These are phyloP conservation scores for Miichthys miiuy DNA, from an alignment of 2,797 vertebrate genomes.

Conservation along the genomic window DNA sequence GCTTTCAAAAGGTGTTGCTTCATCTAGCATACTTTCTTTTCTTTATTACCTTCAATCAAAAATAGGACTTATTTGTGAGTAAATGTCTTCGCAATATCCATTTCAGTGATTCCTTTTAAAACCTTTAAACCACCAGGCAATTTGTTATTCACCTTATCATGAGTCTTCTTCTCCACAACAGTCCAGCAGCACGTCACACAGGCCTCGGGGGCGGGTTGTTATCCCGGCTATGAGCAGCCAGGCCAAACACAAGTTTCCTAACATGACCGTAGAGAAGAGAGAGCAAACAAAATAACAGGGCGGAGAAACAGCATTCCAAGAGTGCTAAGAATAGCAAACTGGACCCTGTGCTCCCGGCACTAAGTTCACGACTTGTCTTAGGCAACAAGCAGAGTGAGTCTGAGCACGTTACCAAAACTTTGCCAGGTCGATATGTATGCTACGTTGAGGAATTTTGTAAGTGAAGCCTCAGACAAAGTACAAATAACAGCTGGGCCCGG, in stretches of 20 bases:
- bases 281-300: slow-evolving; percentile 83
- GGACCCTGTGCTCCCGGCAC: slow-evolving; percentile 75
- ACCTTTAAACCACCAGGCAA: slow-evolving; percentile 14
- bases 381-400: slow-evolving; percentile 65
- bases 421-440: slow-evolving; percentile 39
- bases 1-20: background rate
- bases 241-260: slow-evolving; percentile 73
- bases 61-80: background rate
- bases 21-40: background rate
- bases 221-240: slow-evolving; percentile 53
- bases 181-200: slow-evolving; percentile 43
- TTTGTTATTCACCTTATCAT: slow-evolving; percentile 55
- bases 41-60: background rate
- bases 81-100: slow-evolving; percentile 11
- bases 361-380: slow-evolving; percentile 75
- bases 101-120: slow-evolving; percentile 10
- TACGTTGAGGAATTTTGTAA: slow-evolving; percentile 21
- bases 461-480: background rate
- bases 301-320: slow-evolving; percentile 84
- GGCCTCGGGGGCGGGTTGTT: slow-evolving; percentile 57
- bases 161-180: slow-evolving; percentile 47
- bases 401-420: slow-evolving; percentile 55
- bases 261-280: slow-evolving; percentile 69
- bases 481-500: background rate
- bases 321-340: slow-evolving; percentile 85